Percentiles rank a stretch among this genome's conserved stretches.
Evolutionary conservation across 2,888 invertebrate genomes (phyloP).

Genomic region (Stictocephala bisonia): DNA sequence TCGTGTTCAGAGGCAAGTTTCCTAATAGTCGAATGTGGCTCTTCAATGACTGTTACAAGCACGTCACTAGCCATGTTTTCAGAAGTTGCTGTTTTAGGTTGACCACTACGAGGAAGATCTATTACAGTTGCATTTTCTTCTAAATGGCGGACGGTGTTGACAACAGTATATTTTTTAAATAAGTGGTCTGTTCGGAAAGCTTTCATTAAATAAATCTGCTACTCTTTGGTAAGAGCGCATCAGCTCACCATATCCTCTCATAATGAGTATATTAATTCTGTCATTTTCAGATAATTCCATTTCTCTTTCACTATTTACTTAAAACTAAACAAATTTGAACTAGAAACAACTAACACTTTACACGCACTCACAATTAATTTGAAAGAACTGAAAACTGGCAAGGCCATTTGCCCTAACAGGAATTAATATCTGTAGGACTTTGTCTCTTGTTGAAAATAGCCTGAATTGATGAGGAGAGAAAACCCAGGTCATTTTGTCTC

Average conservation of each 20-base stretch:
- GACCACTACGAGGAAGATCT: constrained; percentile 9
- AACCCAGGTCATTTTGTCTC: constrained; percentile 24
- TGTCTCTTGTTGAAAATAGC: constrained; percentile 23
- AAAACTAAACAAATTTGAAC: constrained; percentile 17
- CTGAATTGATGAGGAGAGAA: constrained; percentile 17
- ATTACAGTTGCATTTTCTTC: not conserved
- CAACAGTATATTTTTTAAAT: constrained; percentile 15
- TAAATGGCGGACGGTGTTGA: constrained; percentile 17
- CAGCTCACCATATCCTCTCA: not conserved
- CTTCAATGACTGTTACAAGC: constrained; percentile 3
- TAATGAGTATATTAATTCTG: constrained; percentile 21
- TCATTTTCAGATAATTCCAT: not conserved
- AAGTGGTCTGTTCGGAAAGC: not conserved
- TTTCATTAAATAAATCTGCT: constrained; percentile 9
- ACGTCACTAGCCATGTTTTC: constrained; percentile 1
- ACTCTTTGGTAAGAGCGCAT: constrained; percentile 8
- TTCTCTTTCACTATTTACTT: constrained; percentile 13
- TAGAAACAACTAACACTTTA: constrained; percentile 18
- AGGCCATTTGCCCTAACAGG: constrained; percentile 12
- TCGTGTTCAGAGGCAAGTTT: not conserved
- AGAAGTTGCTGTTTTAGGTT: not conserved
- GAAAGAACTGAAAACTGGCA: not conserved
- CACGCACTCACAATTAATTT: constrained; percentile 8
- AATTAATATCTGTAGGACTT: constrained; percentile 17
- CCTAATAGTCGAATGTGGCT: constrained; percentile 2